Percentiles rank a stretch among this genome's conserved stretches.
These are phyloP conservation scores for Scaptomyza polygonia DNA, from an alignment of 2,888 invertebrate genomes.

Conservation along the genomic window DNA sequence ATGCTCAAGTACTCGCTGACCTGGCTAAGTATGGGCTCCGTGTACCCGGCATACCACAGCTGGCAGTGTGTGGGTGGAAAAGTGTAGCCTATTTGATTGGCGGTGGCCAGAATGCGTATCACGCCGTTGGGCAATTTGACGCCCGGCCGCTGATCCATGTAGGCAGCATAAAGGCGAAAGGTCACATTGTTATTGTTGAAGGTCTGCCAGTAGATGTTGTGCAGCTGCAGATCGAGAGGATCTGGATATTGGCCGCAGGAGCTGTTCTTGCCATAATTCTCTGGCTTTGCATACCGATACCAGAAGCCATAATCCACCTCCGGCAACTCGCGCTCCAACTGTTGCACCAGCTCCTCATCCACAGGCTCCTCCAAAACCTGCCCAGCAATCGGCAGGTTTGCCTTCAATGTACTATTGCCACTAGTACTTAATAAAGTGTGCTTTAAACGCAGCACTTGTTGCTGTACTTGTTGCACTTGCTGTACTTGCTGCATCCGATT, in stretches of 20 bases:
- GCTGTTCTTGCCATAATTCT: constrained; percentile 24
- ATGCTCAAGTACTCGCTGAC: constrained; percentile 87
- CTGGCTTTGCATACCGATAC: constrained; percentile 59
- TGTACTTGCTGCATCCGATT: neutral
- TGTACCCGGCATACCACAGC: constrained; percentile 93
- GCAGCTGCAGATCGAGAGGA: constrained; percentile 93
- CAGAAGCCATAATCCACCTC: constrained; percentile 67
- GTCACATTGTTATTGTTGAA: constrained; percentile 91
- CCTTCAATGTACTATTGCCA: neutral
- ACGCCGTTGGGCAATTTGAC: constrained; percentile 89
- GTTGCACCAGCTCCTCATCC: constrained; percentile 46
- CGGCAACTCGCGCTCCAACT: constrained; percentile 61
- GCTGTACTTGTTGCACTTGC: neutral
- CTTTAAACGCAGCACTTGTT: neutral
- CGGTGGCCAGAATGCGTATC: constrained; percentile 92
- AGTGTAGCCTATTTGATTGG: constrained; percentile 91
- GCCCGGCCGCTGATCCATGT: constrained; percentile 90
- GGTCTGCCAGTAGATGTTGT: constrained; percentile 96
- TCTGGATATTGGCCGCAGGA: constrained; percentile 92
- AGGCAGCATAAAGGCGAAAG: constrained; percentile 94
- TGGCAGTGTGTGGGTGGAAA: constrained; percentile 89
- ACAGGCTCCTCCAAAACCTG: constrained; percentile 47
- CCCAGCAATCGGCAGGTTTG: neutral
- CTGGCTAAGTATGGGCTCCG: constrained; percentile 90
- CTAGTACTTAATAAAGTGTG: neutral